Evolutionary conservation across 2,797 vertebrate genomes (phyloP).

Genomic region (Pseudochirops cupreus): DNA sequence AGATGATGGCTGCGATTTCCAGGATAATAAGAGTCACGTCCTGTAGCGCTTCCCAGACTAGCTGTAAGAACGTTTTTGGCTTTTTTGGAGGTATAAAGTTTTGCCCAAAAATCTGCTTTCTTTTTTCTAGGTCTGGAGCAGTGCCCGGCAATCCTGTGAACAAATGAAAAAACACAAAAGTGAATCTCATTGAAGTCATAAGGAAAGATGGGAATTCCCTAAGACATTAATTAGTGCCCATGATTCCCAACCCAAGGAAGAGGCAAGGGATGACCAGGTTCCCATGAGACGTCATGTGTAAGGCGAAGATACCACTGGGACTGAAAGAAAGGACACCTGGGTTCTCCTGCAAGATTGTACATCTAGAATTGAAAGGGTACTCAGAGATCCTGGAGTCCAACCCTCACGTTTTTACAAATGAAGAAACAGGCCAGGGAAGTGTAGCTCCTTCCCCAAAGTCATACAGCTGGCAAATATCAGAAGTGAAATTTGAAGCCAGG

Average conservation of each 20-base stretch:
- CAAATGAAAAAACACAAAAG: slow-evolving; percentile 62
- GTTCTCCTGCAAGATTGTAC: not conserved
- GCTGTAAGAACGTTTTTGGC: slow-evolving; percentile 99
- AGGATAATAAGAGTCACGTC: slow-evolving; percentile 99
- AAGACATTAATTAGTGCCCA: not conserved
- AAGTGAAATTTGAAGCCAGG: not conserved
- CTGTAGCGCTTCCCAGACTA: slow-evolving; percentile 99
- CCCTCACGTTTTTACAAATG: not conserved
- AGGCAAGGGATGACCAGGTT: not conserved
- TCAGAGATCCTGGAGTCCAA: not conserved
- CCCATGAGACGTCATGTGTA: not conserved
- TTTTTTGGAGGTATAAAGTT: slow-evolving; percentile 99
- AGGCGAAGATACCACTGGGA: not conserved
- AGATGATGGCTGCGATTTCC: slow-evolving; percentile 98
- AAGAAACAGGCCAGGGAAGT: not conserved
- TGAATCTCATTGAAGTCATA: slow-evolving; percentile 46
- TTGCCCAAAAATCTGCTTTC: slow-evolving; percentile 95
- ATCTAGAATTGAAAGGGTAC: not conserved
- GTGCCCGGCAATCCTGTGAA: slow-evolving; percentile 92
- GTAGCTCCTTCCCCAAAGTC: not conserved
- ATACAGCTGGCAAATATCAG: not conserved
- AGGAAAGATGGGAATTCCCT: not conserved
- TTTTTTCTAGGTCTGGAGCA: slow-evolving; percentile 94
- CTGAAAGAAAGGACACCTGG: not conserved
- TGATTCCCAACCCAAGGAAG: not conserved